Conservation (phyloP, 2,113 vertebrate genomes). For the Albula goreensis region DNA sequence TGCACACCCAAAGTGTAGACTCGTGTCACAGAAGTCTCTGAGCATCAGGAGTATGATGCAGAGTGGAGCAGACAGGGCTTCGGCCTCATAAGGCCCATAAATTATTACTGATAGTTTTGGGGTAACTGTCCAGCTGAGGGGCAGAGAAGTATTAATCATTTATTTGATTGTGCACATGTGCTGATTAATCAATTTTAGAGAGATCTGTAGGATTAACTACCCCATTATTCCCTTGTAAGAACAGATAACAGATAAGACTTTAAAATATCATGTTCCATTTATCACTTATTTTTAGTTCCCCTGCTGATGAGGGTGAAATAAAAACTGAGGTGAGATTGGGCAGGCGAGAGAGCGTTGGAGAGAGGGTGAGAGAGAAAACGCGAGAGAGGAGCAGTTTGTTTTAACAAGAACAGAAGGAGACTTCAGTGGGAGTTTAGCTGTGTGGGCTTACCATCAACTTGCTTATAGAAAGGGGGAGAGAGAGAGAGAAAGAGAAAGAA, state of each 20-base stretch:
- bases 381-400: conserved; percentile 23
- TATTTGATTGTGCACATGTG: conserved; percentile 81
- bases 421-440: conserved; percentile 26
- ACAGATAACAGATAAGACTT: conserved; percentile 78
- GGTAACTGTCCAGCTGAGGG: conserved; percentile 71
- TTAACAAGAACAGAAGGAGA: conserved; percentile 19
- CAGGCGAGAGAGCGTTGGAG: conserved; percentile 57
- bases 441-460: conserved; percentile 6
- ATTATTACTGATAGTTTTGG: conserved; percentile 79
- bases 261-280: conserved; percentile 82
- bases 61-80: conserved; percentile 62
- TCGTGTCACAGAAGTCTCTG: not conserved
- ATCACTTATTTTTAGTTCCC: conserved; percentile 82
- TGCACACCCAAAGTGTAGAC: not conserved
- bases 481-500: conserved; percentile 25
- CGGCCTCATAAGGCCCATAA: conserved; percentile 72
- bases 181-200: conserved; percentile 81
- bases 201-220: conserved; percentile 80
- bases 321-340: conserved; percentile 75
- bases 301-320: conserved; percentile 76
- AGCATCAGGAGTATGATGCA: not conserved
- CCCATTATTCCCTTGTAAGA: conserved; percentile 77
- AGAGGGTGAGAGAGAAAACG: conserved; percentile 17
- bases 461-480: conserved; percentile 32
- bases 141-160: conserved; percentile 78